Conservation (phyloP, 2,888 invertebrate species). For the Hirudinaria manillensis region DNA sequence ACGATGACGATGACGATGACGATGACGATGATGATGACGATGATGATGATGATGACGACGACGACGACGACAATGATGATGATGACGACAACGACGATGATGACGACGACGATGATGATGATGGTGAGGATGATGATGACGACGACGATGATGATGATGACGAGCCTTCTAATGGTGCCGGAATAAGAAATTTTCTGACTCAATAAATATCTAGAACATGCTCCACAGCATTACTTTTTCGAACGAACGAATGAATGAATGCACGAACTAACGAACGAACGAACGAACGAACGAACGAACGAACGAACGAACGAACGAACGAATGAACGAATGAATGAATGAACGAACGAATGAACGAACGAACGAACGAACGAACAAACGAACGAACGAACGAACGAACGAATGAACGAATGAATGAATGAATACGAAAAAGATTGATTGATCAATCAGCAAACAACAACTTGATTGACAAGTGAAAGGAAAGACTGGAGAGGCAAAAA, state of each 20-base stretch:
- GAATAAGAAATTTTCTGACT: neutral
- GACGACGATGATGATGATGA: neutral
- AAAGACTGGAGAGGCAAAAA: too few relatives aligned
- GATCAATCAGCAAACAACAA: too few relatives aligned
- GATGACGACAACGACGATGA: slow-evolving; percentile 6
- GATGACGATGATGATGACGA: slow-evolving; percentile 7
- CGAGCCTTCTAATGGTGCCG: neutral
- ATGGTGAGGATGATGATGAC: neutral
- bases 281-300: neutral
- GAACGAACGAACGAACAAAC: too few relatives aligned
- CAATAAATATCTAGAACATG: too few relatives aligned
- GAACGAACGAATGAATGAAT: neutral
- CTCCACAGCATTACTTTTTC: neutral
- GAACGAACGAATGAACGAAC: too few relatives aligned
- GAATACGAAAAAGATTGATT: neutral
- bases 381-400: too few relatives aligned
- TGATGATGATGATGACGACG: neutral
- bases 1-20: neutral
- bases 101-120: slow-evolving; percentile 2
- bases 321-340: slow-evolving; percentile 1
- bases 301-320: too few relatives aligned
- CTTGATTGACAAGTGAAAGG: too few relatives aligned
- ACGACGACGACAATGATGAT: neutral
- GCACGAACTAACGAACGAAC: neutral
- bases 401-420: too few relatives aligned